Base-by-base conservation (phyloP, 2,113 vertebrate genomes). In the Helogale parvula region DNA sequence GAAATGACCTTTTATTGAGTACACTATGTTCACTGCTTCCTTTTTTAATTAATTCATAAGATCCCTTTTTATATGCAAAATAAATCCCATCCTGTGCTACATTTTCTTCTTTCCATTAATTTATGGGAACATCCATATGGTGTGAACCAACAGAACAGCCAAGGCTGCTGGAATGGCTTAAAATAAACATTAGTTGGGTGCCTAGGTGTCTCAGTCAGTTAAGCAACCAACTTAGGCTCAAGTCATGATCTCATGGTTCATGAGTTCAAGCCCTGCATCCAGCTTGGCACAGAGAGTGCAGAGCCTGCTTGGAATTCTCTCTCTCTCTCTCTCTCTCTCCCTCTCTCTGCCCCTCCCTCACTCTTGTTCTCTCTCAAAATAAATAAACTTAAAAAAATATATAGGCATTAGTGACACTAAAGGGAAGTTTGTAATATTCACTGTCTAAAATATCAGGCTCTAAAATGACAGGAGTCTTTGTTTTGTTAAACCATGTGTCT, bases 11-110 rank as follows among this genome's bases (percentile, higher is more conserved):
- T 88, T 96, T 50, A 66, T 5, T 63, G 45, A 95, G 71, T 77
- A 47, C 74, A 29, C 74, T 77, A 47, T 47, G 41, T 47, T 77
- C 41, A 47, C 41, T 74, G 68, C 17, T 89, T 94, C 84, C 50
- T 83, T 88, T 88, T 57, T 63, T 1, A 96, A 95, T 91, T 35
- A 83, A 96, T 76, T 87, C 68, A 54, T 47, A 92, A 85, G 66
- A 94, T 16, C 10, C 50, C 60, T 71, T 91, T 71, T 93, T 68
- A 89, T 68, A 69, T 33, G 38, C 93, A 35, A 95, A 93, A 65
- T 38, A 94, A 47, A n/a, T 77, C 54, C 80, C 60, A 88, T 80
- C 27, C 69, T 81, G 65, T 25, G 77, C 41, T 71, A n/a, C 16
- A 16, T 88, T 94, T 92, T 85, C 16, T 85, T 88, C 68, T 84